Evolutionary conservation across 2,797 vertebrate species (phyloP).

Genomic region (Urosaurus nigricauda): DNA sequence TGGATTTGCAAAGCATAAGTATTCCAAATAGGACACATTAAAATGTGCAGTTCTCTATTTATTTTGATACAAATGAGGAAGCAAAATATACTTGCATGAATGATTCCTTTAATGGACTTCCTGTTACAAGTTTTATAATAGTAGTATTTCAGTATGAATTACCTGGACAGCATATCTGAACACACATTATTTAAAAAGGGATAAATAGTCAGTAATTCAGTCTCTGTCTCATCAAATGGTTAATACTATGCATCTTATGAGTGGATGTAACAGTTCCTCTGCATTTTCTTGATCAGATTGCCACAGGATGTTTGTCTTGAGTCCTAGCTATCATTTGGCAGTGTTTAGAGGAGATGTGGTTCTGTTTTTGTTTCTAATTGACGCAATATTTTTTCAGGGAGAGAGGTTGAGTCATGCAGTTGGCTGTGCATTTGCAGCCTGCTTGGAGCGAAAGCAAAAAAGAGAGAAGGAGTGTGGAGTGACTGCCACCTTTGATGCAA

Average conservation of each 20-base stretch:
- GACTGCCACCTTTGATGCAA: conserved; percentile 97
- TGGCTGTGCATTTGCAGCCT: conserved; percentile 97
- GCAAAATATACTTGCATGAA: background rate
- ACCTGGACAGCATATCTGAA: conserved; percentile 4
- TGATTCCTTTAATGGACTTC: background rate
- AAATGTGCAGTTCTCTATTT: background rate
- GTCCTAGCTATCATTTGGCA: conserved; percentile 40
- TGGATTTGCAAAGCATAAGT: background rate
- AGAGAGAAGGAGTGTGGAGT: conserved; percentile 98
- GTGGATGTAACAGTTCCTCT: conserved; percentile 30
- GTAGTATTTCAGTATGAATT: conserved; percentile 20
- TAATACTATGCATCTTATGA: conserved; percentile 19
- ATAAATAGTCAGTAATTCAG: background rate
- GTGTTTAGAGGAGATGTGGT: conserved; percentile 11
- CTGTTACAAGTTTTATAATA: rapidly evolving
- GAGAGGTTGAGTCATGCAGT: conserved; percentile 97
- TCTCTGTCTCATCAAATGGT: conserved; percentile 1
- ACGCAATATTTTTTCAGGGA: conserved; percentile 83
- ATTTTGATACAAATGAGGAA: conserved; percentile 35
- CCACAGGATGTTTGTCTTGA: conserved; percentile 18
- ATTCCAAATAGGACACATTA: conserved; percentile 13
- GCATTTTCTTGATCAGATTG: conserved; percentile 35
- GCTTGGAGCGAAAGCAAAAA: conserved; percentile 97
- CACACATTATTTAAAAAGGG: background rate
- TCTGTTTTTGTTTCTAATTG: conserved; percentile 49